A percentile compares a stretch with the other conserved stretches of the same genome.
phyloP scores from a whole-genome alignment of 2,888 invertebrate genomes.

The Trimorus sp. region DNA sequence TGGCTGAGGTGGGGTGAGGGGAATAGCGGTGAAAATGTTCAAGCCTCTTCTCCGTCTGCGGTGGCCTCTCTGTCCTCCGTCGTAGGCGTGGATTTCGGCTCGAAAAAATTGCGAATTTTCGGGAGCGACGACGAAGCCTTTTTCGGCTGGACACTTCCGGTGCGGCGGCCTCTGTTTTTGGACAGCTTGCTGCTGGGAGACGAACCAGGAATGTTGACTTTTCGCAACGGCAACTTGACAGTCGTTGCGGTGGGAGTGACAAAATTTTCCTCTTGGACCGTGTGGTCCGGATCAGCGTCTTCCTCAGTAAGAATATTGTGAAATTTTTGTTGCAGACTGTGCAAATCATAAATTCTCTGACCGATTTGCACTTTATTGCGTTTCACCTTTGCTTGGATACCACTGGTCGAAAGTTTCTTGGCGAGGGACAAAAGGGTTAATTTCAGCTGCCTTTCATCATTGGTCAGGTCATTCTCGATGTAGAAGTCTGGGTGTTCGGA shows the following conservation, averaged over 20 bases:
- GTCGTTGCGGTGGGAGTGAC: too few species aligned
- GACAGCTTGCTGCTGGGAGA: not conserved
- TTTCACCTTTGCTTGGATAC: not conserved
- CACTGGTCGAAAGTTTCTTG: too few species aligned
- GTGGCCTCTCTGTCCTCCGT: not conserved
- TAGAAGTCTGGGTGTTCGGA: not conserved
- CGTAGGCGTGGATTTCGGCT: not conserved
- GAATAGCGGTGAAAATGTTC: not conserved
- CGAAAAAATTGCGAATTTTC: slow-evolving; percentile 2
- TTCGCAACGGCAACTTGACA: not conserved
- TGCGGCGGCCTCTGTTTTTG: slow-evolving; percentile 5
- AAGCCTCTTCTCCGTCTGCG: slow-evolving; percentile 5
- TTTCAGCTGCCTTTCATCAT: not conserved
- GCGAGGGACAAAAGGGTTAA: not conserved
- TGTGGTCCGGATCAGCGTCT: not conserved
- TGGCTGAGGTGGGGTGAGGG: not conserved
- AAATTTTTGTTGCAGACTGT: too few species aligned
- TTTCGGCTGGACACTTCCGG: not conserved
- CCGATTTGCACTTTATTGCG: not conserved
- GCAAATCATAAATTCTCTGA: too few species aligned
- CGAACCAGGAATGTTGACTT: not conserved
- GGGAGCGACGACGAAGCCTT: not conserved
- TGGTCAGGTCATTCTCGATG: not conserved
- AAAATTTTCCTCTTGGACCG: too few species aligned
- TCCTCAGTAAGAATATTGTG: too few species aligned